These are phyloP conservation scores for Silurus asotus DNA, from an alignment of 2,113 vertebrate species.

Conservation along the genomic window DNA sequence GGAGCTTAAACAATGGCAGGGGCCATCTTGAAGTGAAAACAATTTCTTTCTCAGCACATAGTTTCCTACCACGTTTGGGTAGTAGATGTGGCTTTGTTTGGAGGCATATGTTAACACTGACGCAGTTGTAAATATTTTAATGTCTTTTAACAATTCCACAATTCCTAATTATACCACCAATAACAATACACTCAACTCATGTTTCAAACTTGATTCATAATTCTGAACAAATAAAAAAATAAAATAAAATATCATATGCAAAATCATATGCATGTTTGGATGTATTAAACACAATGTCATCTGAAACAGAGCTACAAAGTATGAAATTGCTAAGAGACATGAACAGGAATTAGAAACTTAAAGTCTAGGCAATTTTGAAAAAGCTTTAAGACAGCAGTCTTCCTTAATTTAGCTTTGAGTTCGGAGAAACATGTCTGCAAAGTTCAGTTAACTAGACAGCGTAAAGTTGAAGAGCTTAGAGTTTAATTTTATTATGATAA, in stretches of 20 bases:
- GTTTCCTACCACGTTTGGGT: background rate
- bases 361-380: too few species aligned
- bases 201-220: background rate
- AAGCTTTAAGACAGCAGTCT: too few species aligned
- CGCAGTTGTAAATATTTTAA: too few species aligned
- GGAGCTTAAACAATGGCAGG: background rate
- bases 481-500: background rate
- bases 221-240: background rate
- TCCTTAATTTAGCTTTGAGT: too few species aligned
- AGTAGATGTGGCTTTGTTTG: background rate
- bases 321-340: background rate
- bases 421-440: background rate
- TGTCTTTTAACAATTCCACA: too few species aligned
- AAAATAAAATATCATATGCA: background rate
- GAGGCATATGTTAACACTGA: too few species aligned
- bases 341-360: background rate
- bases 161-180: too few species aligned
- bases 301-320: background rate
- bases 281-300: background rate
- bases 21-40: background rate
- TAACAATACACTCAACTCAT: background rate
- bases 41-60: background rate
- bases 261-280: background rate
- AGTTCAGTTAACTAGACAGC: background rate
- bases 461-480: background rate